phyloP scores from a whole-genome alignment of 2,113 vertebrate species.

The Nycticebus coucang region DNA sequence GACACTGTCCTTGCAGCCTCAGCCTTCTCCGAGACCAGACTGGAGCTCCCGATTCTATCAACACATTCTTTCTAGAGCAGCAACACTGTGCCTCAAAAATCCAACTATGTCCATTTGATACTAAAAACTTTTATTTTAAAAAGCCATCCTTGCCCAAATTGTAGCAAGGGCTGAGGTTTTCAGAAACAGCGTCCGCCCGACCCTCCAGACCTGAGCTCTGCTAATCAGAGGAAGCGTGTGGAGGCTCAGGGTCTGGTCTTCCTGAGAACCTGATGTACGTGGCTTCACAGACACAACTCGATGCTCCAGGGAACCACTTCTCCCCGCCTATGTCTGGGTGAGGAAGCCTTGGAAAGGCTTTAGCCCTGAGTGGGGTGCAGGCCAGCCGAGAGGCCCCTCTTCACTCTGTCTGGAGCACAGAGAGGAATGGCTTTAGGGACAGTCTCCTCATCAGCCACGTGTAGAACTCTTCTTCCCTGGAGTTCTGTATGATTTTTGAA shows the following conservation, averaged over 20 bases:
- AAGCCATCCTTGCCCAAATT: not conserved
- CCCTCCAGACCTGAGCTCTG: not conserved
- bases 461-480: not conserved
- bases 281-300: accelerated
- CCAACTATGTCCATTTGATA: not conserved
- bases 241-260: not conserved
- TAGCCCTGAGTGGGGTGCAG: not conserved
- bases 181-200: too few species aligned
- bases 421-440: not conserved
- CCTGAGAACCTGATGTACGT: too few species aligned
- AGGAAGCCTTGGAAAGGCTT: not conserved
- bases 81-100: not conserved
- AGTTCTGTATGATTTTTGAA: not conserved
- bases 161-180: not conserved
- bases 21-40: not conserved
- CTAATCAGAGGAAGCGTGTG: not conserved
- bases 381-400: not conserved
- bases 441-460: not conserved
- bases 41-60: too few species aligned
- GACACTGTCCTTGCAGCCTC: accelerated
- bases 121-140: not conserved
- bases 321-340: too few species aligned
- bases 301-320: too few species aligned
- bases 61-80: not conserved
- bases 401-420: not conserved